Base-by-base conservation (phyloP, 2,113 vertebrate species). In the Typhlomys cinereus region DNA sequence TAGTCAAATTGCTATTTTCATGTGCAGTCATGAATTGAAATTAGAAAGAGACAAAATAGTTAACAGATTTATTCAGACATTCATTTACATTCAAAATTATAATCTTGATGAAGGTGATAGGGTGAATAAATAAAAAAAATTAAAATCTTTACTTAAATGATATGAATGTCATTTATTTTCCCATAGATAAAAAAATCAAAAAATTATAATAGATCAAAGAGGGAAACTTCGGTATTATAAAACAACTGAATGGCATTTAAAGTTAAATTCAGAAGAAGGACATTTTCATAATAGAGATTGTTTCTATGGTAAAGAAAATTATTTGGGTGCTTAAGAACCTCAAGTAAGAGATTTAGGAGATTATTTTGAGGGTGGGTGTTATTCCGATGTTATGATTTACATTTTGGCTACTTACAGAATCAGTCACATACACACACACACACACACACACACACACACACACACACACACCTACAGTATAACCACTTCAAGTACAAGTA, bases 401-500 rank as follows among this genome's bases (percentile, higher is more conserved):
- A 95, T 78, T 95, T 57, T 92, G 46, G 76, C 57, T 89, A 67
- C 57, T 93, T 73, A 81, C 18, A 84, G 64, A 91, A 89, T 34
- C 13, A 86, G 23, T 54, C 48, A 44, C 34, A 41, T 6, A 64
- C 27, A 90, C 29, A 71, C 34, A 52, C 5, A 4, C 20, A 48
- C 73, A 57, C 46, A 52, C 54, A 48, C 88, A 93, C 87, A 27
- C 44, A 66, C 17, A 54, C 17, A 54, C 10, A 36, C 14, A 50
- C 18, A 93, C 27, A 82, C 25, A 44, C 9, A 11, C 23, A 85
- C 17, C n/a, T 39, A 20, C 75, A 87, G 71, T 17, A 41, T 25
- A 91, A 85, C 23, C 34, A 78, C 6, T 5, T 93, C 64, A 57
- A 83, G n/a, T 15, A 36, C 9, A 87, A 79, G 48, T 76, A 81